A percentile compares a stretch with the other conserved stretches of the same genome.
phyloP scores from a whole-genome alignment of 92 coral and sea anemone genomes.

The Epizoanthus illoricatus region DNA sequence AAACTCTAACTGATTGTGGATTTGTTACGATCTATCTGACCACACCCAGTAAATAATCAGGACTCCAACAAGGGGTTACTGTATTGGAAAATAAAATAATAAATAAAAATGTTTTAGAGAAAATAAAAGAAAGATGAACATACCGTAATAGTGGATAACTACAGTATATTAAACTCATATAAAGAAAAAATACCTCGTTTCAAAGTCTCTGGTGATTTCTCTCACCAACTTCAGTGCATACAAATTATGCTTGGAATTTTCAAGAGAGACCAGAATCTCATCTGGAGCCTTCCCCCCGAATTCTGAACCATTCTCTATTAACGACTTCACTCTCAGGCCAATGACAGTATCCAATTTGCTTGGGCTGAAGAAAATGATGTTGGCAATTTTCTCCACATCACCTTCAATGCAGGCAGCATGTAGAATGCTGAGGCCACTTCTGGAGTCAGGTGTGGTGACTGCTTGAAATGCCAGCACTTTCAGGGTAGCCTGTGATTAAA shows the following conservation, averaged over 20 bases:
- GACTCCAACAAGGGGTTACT: no score
- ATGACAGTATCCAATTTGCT: conserved; percentile 23
- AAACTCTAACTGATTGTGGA: no score
- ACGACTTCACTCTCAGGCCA: conserved; percentile 5
- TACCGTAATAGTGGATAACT: no score
- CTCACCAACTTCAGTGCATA: conserved; percentile 6
- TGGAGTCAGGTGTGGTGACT: conserved; percentile 1
- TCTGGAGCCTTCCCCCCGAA: conserved; percentile 14
- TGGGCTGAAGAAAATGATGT: conserved; percentile 27
- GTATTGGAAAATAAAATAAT: no score
- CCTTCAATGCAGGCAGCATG: conserved; percentile 32
- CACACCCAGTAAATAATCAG: no score
- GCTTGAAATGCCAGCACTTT: conserved; percentile 22
- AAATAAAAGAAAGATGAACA: no score
- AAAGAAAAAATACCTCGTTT: conserved; percentile 9
- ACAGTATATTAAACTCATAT: no score
- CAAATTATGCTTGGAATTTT: not conserved
- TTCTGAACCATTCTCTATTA: not conserved
- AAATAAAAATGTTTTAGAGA: no score
- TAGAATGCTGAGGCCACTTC: conserved; percentile 28
- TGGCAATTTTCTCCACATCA: conserved; percentile 28
- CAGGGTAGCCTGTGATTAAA: conserved; percentile 24
- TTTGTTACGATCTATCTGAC: no score
- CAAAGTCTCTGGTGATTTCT: conserved; percentile 10
- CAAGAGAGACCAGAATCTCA: not conserved